Evolutionary conservation across 1,140 invertebrate species (phyloP), one percentile per base, ranked within the genome.

Genomic region (Drosophila watanabei): DNA sequence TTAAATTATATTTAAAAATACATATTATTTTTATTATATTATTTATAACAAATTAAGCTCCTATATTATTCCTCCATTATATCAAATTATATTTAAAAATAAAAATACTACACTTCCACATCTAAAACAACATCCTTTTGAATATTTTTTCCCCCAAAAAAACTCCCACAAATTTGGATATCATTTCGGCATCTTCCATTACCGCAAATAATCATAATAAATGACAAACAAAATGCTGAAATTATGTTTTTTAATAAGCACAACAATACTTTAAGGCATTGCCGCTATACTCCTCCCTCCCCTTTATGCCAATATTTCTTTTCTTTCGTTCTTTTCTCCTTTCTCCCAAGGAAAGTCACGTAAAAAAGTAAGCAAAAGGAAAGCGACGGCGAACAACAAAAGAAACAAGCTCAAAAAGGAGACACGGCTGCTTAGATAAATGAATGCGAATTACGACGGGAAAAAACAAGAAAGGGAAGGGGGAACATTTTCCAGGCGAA

Each of bases 341-440:
- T 33, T 37, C 20, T 16, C n/a, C 49, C 49, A 58, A 63, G 69
- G 39, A 61, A 64, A 71, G 64, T 72, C 79, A 87, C 79, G 80
- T 87, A 86, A 86, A 84, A 73, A 84, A 79, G 75, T 83, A 72
- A 84, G 70, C 75, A 79, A 82, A 86, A 79, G 66, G 77, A 14
- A 14, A 52, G 71, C 24, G 1, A 24, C 24, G 24, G 24, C 72
- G 75, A 83, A 87, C 71, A 87, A 87, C 76, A 87, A 87, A 69
- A 77, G 75, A 80, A 68, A 76, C 32, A 84, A 66, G 82, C 65
- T 72, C 33, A 45, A 39, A 52, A 76, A 66, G 58, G 72, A 86
- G 83, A 87, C 80, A 88, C 80, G 72, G 65, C 71, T 82, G 84
- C 80, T 88, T 83, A 88, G 80, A 88, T 88, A 88, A 88, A 88